Conservation (phyloP, 2,113 vertebrate species). For the Coturnix japonica region DNA sequence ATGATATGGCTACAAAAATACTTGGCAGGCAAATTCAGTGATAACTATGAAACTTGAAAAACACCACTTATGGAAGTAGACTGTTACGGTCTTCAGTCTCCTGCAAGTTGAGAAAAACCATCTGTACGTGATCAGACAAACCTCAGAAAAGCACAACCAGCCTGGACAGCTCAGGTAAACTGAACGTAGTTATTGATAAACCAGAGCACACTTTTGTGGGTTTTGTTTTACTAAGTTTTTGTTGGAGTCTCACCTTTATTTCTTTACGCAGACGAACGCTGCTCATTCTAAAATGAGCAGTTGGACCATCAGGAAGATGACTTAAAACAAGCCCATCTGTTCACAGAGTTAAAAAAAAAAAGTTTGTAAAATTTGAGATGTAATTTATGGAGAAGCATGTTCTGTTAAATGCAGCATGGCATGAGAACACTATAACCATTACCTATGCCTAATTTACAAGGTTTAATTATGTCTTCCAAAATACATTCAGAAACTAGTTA, state of each 20-base stretch:
- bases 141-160: neutral
- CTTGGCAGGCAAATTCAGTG: neutral
- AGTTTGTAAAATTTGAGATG: neutral
- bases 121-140: neutral
- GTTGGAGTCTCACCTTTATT: conserved; percentile 86
- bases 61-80: neutral
- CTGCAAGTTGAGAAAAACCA: fast-evolving
- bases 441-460: neutral
- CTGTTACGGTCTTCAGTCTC: neutral
- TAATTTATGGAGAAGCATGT: neutral
- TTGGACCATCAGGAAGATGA: conserved; percentile 95
- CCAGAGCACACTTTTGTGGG: neutral
- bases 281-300: conserved; percentile 97
- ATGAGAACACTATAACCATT: neutral
- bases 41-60: neutral
- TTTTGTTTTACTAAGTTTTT: neutral
- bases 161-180: neutral
- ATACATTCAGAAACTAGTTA: neutral
- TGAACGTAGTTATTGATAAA: neutral
- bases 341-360: conserved; percentile 76
- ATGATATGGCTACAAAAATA: neutral
- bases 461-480: neutral
- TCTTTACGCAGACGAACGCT: conserved; percentile 94
- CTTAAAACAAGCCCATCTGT: conserved; percentile 95
- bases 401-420: neutral